These are phyloP conservation scores for Meiosimyza platycephala DNA, from an alignment of 2,888 invertebrate species.

Conservation along the genomic window DNA sequence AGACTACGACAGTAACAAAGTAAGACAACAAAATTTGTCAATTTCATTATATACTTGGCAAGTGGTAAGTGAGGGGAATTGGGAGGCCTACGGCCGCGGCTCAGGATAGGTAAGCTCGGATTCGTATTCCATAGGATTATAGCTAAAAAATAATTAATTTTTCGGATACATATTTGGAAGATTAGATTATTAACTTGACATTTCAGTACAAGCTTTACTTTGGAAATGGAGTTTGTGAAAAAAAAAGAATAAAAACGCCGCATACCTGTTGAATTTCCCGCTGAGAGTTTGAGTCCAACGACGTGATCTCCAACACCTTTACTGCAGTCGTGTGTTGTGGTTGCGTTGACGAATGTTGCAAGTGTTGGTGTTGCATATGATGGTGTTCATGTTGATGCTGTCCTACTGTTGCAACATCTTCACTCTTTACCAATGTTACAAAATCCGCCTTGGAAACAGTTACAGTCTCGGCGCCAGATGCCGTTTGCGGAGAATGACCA, in stretches of 20 bases:
- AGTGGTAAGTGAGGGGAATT: no score
- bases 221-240: no score
- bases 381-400: conserved; percentile 43
- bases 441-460: conserved; percentile 57
- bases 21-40: no score
- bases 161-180: no score
- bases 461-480: conserved; percentile 49
- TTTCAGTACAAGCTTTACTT: background rate
- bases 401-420: conserved; percentile 45
- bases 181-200: no score
- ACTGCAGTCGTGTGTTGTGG: conserved; percentile 58
- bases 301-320: conserved; percentile 63
- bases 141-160: no score
- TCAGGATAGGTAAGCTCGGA: no score
- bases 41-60: no score
- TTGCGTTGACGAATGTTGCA: conserved; percentile 45
- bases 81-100: no score
- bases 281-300: conserved; percentile 63
- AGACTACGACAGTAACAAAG: no score
- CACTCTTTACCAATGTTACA: conserved; percentile 58
- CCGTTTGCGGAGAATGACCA: conserved; percentile 47
- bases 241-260: background rate
- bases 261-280: conserved; percentile 62
- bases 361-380: conserved; percentile 47
- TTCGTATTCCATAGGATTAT: no score